Evolutionary conservation across 1,140 invertebrate genomes (phyloP).

Genomic region (Hormaphis cornu): DNA sequence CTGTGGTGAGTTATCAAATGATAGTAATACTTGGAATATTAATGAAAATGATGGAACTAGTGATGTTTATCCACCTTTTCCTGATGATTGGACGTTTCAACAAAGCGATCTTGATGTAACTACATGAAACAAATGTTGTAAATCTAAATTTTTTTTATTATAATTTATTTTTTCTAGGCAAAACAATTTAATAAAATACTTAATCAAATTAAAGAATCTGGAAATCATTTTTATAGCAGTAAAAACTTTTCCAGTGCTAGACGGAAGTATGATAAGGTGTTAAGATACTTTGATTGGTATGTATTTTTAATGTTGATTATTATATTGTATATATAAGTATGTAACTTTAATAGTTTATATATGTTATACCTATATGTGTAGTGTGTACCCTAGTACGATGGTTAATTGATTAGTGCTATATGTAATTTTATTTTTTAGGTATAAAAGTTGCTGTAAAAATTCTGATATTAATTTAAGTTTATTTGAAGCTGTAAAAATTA

Average conservation of each 20-base stretch:
- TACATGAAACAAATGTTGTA: background rate
- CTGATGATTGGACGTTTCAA: conserved; percentile 56
- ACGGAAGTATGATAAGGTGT: conserved; percentile 63
- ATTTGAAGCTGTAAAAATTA: background rate
- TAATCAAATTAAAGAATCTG: conserved; percentile 57
- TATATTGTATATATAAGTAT: background rate
- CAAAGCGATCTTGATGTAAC: conserved; percentile 32
- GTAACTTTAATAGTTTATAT: too few relatives aligned
- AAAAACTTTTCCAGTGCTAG: conserved; percentile 52
- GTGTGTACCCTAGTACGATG: too few relatives aligned
- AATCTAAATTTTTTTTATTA: background rate
- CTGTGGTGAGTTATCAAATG: conserved; percentile 59
- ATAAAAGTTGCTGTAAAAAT: conserved; percentile 17
- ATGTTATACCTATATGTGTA: too few relatives aligned
- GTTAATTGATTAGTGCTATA: too few relatives aligned
- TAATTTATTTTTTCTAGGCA: conserved; percentile 31
- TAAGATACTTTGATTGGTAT: conserved; percentile 55
- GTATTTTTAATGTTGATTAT: conserved; percentile 21
- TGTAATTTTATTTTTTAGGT: conserved; percentile 9
- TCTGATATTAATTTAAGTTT: background rate
- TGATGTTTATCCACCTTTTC: conserved; percentile 62
- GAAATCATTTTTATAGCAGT: conserved; percentile 57
- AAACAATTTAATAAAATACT: conserved; percentile 44
- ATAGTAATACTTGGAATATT: conserved; percentile 52
- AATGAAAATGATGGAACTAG: conserved; percentile 57